Conservation (phyloP, 1,140 invertebrate species). For the Ostrea denselamellosa region DNA sequence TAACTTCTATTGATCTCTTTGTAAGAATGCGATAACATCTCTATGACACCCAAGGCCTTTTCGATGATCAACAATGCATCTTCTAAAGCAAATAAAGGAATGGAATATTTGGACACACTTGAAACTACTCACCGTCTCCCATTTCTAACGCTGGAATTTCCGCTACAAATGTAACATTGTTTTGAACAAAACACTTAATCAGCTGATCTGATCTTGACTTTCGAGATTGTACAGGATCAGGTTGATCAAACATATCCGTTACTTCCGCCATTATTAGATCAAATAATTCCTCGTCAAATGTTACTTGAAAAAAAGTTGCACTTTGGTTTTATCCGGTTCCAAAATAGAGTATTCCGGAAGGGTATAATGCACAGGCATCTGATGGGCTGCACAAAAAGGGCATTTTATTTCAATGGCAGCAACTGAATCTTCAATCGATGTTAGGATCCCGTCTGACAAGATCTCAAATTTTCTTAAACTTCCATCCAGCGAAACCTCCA, state of each 20-base stretch:
- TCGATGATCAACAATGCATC: not conserved
- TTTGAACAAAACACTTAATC: not conserved
- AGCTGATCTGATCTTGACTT: not conserved
- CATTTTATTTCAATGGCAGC: conserved; percentile 48
- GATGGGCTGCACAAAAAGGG: conserved; percentile 20
- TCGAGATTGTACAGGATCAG: not conserved
- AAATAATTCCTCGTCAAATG: not conserved
- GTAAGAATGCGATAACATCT: not conserved
- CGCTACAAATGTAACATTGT: not conserved
- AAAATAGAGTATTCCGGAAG: conserved; percentile 38
- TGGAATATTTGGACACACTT: not conserved
- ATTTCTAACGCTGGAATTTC: not conserved
- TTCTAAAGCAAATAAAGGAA: not conserved
- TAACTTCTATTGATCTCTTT: conserved; percentile 40
- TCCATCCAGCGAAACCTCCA: conserved; percentile 42
- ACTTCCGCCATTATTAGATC: not conserved
- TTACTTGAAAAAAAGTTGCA: conserved; percentile 10
- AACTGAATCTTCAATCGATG: not conserved
- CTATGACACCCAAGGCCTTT: not conserved
- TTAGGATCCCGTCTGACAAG: not conserved
- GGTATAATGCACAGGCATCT: conserved; percentile 31
- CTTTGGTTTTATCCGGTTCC: no score
- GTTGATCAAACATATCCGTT: not conserved
- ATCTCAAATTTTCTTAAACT: not conserved
- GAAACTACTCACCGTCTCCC: not conserved